Evolutionary conservation across 2,888 invertebrate genomes (phyloP).

Genomic region (Ornithoptera priamus): DNA sequence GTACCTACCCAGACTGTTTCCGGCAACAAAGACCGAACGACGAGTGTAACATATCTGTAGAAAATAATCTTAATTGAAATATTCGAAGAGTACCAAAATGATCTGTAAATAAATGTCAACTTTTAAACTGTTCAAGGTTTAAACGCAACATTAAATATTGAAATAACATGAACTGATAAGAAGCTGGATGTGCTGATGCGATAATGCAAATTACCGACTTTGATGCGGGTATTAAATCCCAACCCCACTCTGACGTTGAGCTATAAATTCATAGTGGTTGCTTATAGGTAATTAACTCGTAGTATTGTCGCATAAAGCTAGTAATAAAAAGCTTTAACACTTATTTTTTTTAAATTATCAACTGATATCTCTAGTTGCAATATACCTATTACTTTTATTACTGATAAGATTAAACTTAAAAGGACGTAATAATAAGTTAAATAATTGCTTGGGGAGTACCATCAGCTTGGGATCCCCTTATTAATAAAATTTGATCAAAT

Average conservation of each 20-base stretch:
- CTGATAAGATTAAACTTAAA: not conserved
- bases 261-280: constrained; percentile 18
- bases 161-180: constrained; percentile 13
- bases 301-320: not conserved
- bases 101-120: not conserved
- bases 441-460: not conserved
- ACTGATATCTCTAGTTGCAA: not conserved
- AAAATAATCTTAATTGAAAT: not conserved
- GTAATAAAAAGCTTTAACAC: not conserved
- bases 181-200: constrained; percentile 23
- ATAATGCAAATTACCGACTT: constrained; percentile 22
- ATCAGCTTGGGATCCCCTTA: too few relatives aligned
- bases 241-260: constrained; percentile 25
- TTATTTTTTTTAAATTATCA: too few relatives aligned
- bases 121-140: not conserved
- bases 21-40: too few relatives aligned
- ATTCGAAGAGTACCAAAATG: not conserved
- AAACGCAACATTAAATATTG: not conserved
- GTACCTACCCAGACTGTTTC: too few relatives aligned
- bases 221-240: constrained; percentile 23
- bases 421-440: not conserved
- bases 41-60: too few relatives aligned
- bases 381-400: not conserved
- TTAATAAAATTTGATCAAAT: too few relatives aligned
- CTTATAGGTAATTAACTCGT: not conserved